Percentiles rank a stretch among this genome's conserved stretches.
Conservation (phyloP, 2,888 invertebrate species). For the Sinodicranocentrus sp. region DNA sequence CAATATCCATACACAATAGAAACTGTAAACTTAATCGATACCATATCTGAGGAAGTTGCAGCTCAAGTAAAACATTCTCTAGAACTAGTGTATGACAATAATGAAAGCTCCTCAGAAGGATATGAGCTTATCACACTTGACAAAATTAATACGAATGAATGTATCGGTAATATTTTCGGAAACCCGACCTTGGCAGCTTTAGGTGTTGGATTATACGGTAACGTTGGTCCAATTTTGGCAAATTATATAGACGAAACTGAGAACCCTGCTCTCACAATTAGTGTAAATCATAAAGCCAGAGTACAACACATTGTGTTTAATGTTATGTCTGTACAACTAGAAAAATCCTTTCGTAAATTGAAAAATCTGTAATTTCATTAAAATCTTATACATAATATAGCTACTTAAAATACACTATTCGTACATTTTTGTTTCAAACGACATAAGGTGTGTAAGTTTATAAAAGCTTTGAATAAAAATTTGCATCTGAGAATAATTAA, state of each 20-base stretch:
- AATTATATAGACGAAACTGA: constrained; percentile 18
- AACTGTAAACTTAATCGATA: neutral
- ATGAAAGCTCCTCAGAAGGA: neutral
- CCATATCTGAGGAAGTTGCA: neutral
- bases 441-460: no score
- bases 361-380: no score
- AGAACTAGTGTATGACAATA: neutral
- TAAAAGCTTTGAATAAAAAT: no score
- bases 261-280: no score
- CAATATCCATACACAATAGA: constrained; percentile 22
- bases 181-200: constrained; percentile 33
- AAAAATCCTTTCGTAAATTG: no score
- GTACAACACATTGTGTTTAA: no score
- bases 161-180: constrained; percentile 20
- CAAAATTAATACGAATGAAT: constrained; percentile 17
- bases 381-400: no score
- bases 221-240: constrained; percentile 11
- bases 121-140: neutral
- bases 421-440: no score
- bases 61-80: neutral
- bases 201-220: constrained; percentile 38
- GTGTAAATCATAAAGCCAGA: no score
- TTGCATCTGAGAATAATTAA: no score
- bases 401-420: no score
- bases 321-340: no score